A percentile compares a stretch with the other conserved stretches of the same genome.
Evolutionary conservation across 2,888 invertebrate genomes (phyloP).

Genomic region (Anticlea derivata): DNA sequence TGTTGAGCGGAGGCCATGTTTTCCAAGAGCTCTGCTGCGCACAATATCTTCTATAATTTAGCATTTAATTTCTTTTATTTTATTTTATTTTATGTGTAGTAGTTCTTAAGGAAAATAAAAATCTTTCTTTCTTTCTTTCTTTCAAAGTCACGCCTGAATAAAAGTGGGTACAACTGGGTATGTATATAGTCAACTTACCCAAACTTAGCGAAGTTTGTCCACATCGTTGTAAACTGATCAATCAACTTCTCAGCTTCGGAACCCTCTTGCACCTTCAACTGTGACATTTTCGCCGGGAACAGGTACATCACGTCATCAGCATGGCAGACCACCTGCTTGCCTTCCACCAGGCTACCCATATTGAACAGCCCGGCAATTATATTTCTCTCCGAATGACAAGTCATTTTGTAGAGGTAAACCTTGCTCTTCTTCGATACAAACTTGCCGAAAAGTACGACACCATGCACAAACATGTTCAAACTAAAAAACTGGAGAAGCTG

Average conservation of each 20-base stretch:
- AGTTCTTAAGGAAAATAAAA: too few species aligned
- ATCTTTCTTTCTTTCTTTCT: too few species aligned
- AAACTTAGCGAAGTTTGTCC: slow-evolving; percentile 68
- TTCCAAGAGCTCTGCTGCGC: too few species aligned
- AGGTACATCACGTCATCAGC: slow-evolving; percentile 58
- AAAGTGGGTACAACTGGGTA: too few species aligned
- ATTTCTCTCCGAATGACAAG: slow-evolving; percentile 56
- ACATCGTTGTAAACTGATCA: slow-evolving; percentile 53
- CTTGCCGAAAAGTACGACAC: slow-evolving; percentile 45
- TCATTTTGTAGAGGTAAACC: slow-evolving; percentile 58
- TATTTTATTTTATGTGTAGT: too few species aligned
- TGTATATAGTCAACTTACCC: slow-evolving; percentile 61
- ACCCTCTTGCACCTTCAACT: slow-evolving; percentile 40
- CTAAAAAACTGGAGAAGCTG: slow-evolving; percentile 41
- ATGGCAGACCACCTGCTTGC: slow-evolving; percentile 42
- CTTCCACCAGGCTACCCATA: slow-evolving; percentile 29
- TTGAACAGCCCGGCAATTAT: slow-evolving; percentile 40
- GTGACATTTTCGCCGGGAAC: slow-evolving; percentile 42
- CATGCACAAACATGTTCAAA: slow-evolving; percentile 47
- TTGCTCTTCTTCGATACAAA: slow-evolving; percentile 44
- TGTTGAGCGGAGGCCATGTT: too few species aligned
- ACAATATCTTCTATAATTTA: too few species aligned
- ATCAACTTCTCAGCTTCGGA: slow-evolving; percentile 51
- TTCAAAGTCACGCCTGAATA: too few species aligned
- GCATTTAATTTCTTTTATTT: too few species aligned